Conservation (phyloP, 2,113 vertebrate species). For the Sterna hirundo region DNA sequence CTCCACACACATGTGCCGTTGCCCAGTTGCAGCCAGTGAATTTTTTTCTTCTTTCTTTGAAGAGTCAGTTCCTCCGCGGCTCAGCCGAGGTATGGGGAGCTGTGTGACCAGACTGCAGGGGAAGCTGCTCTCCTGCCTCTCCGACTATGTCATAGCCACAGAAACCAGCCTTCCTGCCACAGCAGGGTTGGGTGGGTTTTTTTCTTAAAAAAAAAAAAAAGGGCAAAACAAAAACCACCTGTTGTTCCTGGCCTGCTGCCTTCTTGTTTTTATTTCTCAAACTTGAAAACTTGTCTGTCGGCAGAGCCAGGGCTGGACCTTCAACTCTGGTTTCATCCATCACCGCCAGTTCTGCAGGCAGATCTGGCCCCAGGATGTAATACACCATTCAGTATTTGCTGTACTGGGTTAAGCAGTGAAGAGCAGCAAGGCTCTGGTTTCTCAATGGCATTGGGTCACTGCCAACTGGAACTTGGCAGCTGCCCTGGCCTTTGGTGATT, state of each 20-base stretch:
- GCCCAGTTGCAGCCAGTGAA: neutral
- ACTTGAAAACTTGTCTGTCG: neutral
- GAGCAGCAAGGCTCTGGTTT: neutral
- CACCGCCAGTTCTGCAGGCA: neutral
- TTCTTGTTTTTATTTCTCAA: neutral
- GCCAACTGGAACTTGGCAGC: neutral
- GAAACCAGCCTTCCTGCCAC: neutral
- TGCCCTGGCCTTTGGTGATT: neutral
- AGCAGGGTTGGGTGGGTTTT: neutral
- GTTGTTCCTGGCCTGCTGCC: neutral
- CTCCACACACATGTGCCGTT: fast-evolving
- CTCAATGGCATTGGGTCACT: neutral
- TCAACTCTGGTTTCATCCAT: neutral
- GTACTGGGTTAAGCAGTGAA: neutral
- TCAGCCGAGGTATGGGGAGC: neutral
- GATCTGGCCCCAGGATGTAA: neutral
- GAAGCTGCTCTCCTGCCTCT: neutral
- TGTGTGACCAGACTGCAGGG: neutral
- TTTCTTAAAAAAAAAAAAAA: neutral
- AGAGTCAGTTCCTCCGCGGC: neutral
- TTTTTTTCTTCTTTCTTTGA: neutral
- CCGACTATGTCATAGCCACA: neutral
- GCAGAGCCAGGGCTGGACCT: neutral
- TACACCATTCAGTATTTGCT: neutral
- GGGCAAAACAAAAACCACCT: neutral